These are phyloP conservation scores for Acridotheres tristis DNA, from an alignment of 2,797 vertebrate species.

Conservation along the genomic window DNA sequence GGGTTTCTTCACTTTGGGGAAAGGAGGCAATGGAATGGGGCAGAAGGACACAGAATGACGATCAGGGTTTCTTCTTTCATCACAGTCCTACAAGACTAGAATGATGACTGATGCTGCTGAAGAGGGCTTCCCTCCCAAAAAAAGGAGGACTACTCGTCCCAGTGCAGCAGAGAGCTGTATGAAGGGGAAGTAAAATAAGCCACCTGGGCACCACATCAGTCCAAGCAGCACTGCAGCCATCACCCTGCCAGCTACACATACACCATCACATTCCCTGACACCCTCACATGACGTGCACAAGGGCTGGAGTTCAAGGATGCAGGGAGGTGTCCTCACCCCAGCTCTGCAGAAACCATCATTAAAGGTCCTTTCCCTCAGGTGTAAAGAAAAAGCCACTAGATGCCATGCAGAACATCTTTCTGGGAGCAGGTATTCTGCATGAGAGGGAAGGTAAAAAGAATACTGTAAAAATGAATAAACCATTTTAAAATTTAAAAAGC, in stretches of 20 bases:
- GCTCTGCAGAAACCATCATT: not conserved
- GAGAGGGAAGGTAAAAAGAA: not conserved
- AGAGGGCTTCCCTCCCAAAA: not conserved
- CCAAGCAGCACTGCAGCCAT: not conserved
- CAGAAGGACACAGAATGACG: not conserved
- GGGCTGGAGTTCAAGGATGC: not conserved
- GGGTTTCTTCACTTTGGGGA: not conserved
- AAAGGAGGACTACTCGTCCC: not conserved
- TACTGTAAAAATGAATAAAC: not conserved
- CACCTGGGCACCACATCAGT: not conserved
- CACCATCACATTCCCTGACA: rapidly evolving
- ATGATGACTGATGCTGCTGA: not conserved
- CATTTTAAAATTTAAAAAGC: not conserved
- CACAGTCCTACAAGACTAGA: not conserved
- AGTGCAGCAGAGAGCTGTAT: not conserved
- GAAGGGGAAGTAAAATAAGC: not conserved
- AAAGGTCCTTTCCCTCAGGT: not conserved
- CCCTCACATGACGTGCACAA: rapidly evolving
- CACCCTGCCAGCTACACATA: not conserved
- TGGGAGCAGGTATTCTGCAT: not conserved
- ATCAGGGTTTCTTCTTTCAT: not conserved
- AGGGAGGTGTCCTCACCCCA: rapidly evolving
- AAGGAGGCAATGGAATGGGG: not conserved
- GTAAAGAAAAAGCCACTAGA: not conserved
- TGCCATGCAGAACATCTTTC: not conserved